Evolutionary conservation across 2,113 vertebrate species (phyloP), one percentile per base, ranked within the genome.

Genomic region (Athene cunicularia): DNA sequence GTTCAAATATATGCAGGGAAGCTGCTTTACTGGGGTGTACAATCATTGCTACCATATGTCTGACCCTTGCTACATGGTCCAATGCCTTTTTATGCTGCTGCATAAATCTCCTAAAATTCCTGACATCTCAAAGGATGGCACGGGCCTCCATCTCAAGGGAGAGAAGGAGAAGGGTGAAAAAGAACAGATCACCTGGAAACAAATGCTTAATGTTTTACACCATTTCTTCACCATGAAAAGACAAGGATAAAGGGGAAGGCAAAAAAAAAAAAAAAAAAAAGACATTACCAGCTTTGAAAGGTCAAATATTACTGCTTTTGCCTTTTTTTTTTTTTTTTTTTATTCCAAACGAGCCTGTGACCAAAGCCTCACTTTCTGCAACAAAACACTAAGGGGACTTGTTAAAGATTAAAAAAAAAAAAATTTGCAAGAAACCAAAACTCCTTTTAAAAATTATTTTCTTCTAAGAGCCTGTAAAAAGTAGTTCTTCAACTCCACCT

Each of bases 91-190:
- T 58, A 52, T 63, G 62, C 76, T 28, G 10, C 35, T 93, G 87
- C 77, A 73, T 96, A 97, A 93, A 97, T 96, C 80, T 32, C 72
- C 90, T 92, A 26, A 80, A 96, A 90, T 64, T 87, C 86, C 87
- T 90, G 87, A 91, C 87, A 74, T 88, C 81, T 86, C 77, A 82
- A 88, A 80, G 95, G 91, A 76, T 80, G 58, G 80, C 58, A 80
- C 75, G n/a, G 82, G 72, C 73, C 84, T 73, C 53, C 59, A 53
- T 41, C 93, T 70, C 70, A 20, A 80, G 62, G 59, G 81, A 62
- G 43, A 72, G 62, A 20, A 90, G 53, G 62, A 88, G 76, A 75
- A 73, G 55, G 58, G 70, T 91, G 89, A 96, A 86, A 89, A 85
- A 91, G 66, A 94, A 75, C 89, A 94, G 91, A 93, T 86, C 84